Evolutionary conservation across 2,113 vertebrate species (phyloP), one percentile per base, ranked within the genome.

Genomic region (Monarcha castaneiventris): DNA sequence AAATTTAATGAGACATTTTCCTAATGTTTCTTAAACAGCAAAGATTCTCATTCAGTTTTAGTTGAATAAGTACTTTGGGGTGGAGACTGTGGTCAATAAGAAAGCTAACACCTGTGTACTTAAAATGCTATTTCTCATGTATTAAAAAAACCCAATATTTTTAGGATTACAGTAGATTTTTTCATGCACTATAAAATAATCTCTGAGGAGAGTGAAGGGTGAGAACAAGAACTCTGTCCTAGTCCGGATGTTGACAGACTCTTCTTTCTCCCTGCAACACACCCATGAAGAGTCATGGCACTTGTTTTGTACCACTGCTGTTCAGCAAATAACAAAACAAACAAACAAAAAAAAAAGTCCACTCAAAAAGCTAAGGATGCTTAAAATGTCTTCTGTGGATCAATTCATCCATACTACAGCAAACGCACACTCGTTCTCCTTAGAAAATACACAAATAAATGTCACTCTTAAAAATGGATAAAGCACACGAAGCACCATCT

Each of bases 401-500:
- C 80, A 87, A 68, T 63, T 91, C 92, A 96, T 54, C 84, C 94
- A 84, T 78, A 63, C 79, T 66, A 71, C 63, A 84, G 64, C 82
- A 92, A 96, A 77, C 3, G 3, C 39, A 90, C 74, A 26, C 33
- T 87, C n/a, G 17, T 62, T 85, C 81, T 89, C 71, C 80, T 80
- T 68, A 62, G 58, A 91, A 51, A 54, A 82, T 9, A 87, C 39
- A 87, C 52, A 89, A 72, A 85, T 64, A 88, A 89, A 87, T 76
- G 62, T 95, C 22, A 79, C 61, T 64, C 86, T 92, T 94, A 58
- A 87, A 97, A 89, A 82, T 81, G 92, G 77, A 94, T 84, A 96
- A 81, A 93, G 88, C 81, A 93, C 63, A 86, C 43, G 9, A 90
- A 95, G 97, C 92, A 94, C 89, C 89, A 92, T 89, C 96, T 83